Evolutionary conservation across 2,888 invertebrate species (phyloP).

Genomic region (Acleris laterana): DNA sequence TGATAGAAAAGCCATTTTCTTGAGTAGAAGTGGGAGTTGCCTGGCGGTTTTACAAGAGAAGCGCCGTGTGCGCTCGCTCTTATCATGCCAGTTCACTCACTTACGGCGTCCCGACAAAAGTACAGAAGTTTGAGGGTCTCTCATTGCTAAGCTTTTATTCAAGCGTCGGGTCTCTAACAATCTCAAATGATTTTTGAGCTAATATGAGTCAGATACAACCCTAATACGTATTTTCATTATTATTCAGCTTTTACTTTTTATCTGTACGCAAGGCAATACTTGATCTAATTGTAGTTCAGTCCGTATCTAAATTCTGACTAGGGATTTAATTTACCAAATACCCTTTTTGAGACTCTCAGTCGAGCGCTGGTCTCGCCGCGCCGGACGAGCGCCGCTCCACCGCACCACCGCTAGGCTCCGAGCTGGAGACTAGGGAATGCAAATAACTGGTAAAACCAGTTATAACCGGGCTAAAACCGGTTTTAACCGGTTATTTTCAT

Average conservation of each 20-base stretch:
- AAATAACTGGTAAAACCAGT: too few species aligned
- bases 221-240: too few species aligned
- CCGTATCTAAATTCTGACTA: too few species aligned
- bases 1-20: conserved; percentile 25
- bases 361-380: not conserved
- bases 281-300: too few species aligned
- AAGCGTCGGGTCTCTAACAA: not conserved
- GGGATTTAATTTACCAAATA: too few species aligned
- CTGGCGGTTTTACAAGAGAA: conserved; percentile 41
- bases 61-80: conserved; percentile 59
- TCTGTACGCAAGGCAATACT: too few species aligned
- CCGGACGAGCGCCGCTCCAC: conserved; percentile 68
- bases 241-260: too few species aligned
- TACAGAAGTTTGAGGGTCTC: conserved; percentile 21
- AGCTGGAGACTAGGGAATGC: conserved; percentile 39
- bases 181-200: too few species aligned
- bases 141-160: not conserved
- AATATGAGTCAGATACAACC: too few species aligned
- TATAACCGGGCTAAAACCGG: too few species aligned
- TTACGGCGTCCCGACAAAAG: conserved; percentile 7
- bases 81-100: conserved; percentile 5
- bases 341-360: not conserved
- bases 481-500: too few species aligned
- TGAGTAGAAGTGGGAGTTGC: conserved; percentile 30
- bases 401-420: conserved; percentile 75